Evolutionary conservation across 2,797 vertebrate species (phyloP), one percentile per base, ranked within the genome.

Genomic region (Neostethus bicornis): DNA sequence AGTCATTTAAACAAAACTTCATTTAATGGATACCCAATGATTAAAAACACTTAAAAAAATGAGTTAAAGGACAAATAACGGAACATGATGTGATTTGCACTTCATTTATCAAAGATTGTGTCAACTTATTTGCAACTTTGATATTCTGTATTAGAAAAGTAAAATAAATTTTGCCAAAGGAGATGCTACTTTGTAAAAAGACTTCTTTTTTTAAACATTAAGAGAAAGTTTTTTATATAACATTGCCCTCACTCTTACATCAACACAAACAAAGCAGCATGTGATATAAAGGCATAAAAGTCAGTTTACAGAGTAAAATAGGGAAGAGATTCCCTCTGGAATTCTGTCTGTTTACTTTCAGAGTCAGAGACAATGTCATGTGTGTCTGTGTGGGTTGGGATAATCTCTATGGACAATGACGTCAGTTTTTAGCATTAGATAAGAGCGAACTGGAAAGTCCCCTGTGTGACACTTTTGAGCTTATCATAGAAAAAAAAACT

Each of bases 361-460:
- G 12, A 51, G 5, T 44, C 17, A 45, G 11, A 48, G 55, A 48
- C 44, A 21, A 51, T 28, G 31, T n/a, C 28, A 17, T 16, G 29
- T 26, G 31, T 25, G 13, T 35, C 11, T 16, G 43, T 44, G 31
- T 17, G n/a, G n/a, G 23, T 47, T 32, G 25, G 31, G 24, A 51
- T 3, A 13, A 1, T 31, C 71, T 63, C 73, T 13, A 37, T 10
- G 70, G 73, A 79, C 45, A 28, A 42, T 81, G 73, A 83, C 47
- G 69, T 77, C 66, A 77, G 28, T 45, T 43, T 23, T 20, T 9
- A 45, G 57, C 34, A 43, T 64, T 70, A 73, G 70, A 81, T 79
- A 80, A 77, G 63, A 60, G 58, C 25, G 17, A 14, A 38, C 45
- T 57, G 58, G 66, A 68, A 80, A 79, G 54, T 73, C 72, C 72